Evolutionary conservation across 2,888 invertebrate species (phyloP), one percentile per base, ranked within the genome.

Genomic region (Embidobia sp.): DNA sequence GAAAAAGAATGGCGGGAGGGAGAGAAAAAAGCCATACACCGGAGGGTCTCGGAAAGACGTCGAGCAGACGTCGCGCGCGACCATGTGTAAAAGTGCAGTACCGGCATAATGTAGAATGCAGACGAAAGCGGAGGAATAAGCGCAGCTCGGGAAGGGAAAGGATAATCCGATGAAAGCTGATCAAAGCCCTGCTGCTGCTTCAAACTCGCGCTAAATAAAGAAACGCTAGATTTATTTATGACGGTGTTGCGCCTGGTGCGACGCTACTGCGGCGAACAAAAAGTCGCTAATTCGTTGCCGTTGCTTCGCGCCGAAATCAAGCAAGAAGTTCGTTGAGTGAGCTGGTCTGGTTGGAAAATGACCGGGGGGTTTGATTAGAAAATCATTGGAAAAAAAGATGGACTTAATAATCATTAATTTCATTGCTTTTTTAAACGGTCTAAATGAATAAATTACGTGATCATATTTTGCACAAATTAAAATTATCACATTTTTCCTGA

Each of bases 71-170:
- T 61, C 40, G 49, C 46, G 57, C 55, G 64, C 78, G 70, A 48
- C 70, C 78, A 70, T 64, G 70, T 70, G 66, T 70, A 70, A 74
- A 78, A 78, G 74, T 75, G 75, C 59, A 46, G 66, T 67, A 74
- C 75, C 61, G 63, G 67, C 51, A 66, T 64, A 44, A 76, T 64
- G 67, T 64, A 57, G 75, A 69, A 76, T 51, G 64, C 73, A 73
- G 67, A 61, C 67, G 61, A 61, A 49, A 44, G 22, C 35, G 35
- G 42, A 51, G 31, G 15, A 63, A 63, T 27, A 51, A 63, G 53
- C 63, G 49, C 7, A 40, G 33, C 57, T 18, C 15, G 42, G 37
- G 8, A 46, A 53, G 59, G 37, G 46, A 51, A 61, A 59, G 53
- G 67, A 74, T 66, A 64, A 74, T 67, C 61, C 67, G 73, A 53